These are phyloP conservation scores for Sterrhoptilus dennistouni DNA, from an alignment of 2,113 vertebrate species.

Conservation along the genomic window DNA sequence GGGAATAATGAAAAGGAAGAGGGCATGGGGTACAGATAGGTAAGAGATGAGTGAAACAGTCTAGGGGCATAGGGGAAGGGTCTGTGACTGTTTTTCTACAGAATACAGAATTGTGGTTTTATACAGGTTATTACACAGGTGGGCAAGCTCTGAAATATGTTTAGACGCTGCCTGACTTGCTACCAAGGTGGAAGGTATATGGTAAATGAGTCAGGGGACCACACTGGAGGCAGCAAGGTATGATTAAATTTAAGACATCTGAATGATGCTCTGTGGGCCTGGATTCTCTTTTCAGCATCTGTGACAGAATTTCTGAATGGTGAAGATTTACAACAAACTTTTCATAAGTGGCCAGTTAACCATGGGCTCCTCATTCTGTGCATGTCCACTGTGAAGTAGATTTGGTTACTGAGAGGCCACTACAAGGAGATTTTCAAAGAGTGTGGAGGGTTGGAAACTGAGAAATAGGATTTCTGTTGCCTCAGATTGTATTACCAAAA, in stretches of 20 bases:
- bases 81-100: background rate
- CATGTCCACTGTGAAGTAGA: background rate
- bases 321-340: background rate
- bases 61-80: background rate
- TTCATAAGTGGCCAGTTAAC: background rate
- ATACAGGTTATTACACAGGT: background rate
- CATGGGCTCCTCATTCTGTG: background rate
- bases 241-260: background rate
- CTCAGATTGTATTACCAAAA: background rate
- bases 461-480: background rate
- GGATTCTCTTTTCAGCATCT: background rate
- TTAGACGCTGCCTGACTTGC: background rate
- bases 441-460: background rate
- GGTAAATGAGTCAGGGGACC: background rate
- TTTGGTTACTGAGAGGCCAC: background rate
- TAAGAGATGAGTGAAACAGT: background rate
- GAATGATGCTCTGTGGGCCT: background rate
- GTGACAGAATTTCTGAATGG: background rate
- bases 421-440: background rate
- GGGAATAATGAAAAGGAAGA: background rate
- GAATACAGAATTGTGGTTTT: background rate
- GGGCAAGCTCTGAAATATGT: background rate
- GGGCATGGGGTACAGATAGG: background rate
- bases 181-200: background rate
- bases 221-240: background rate